phyloP scores from a whole-genome alignment of 1,140 invertebrate genomes.

The Macrobrachium nipponense region DNA sequence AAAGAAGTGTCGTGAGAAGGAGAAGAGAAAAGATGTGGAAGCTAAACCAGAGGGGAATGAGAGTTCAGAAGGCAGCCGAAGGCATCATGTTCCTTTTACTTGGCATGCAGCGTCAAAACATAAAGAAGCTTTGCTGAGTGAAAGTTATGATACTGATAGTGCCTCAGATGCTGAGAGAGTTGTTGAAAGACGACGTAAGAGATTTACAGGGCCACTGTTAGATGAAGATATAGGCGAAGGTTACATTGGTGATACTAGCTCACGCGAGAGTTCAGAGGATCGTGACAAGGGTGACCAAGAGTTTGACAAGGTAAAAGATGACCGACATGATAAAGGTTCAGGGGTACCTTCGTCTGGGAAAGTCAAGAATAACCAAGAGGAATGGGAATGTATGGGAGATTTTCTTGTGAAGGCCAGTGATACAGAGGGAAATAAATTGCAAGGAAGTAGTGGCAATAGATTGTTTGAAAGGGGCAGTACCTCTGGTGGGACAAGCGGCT shows the following conservation, averaged over 20 bases:
- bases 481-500: slow-evolving; percentile 39
- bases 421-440: slow-evolving; percentile 8
- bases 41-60: slow-evolving; percentile 21
- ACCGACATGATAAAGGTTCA: slow-evolving; percentile 29
- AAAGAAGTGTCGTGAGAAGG: slow-evolving; percentile 50
- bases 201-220: slow-evolving; percentile 45
- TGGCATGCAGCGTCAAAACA: slow-evolving; percentile 33
- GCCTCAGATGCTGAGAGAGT: slow-evolving; percentile 45
- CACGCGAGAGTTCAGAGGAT: slow-evolving; percentile 51
- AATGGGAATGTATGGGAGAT: slow-evolving; percentile 57
- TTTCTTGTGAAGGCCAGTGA: slow-evolving; percentile 22
- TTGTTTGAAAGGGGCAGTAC: slow-evolving; percentile 51
- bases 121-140: slow-evolving; percentile 25
- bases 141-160: slow-evolving; percentile 50
- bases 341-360: background rate
- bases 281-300: slow-evolving; percentile 52
- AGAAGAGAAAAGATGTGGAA: slow-evolving; percentile 36
- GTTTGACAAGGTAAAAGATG: slow-evolving; percentile 33
- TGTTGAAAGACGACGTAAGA: slow-evolving; percentile 40
- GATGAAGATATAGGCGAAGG: slow-evolving; percentile 55
- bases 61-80: background rate
- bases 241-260: slow-evolving; percentile 55
- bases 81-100: slow-evolving; percentile 45
- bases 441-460: slow-evolving; percentile 20
- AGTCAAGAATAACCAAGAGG: slow-evolving; percentile 28